Conservation (phyloP, 2,797 vertebrate species). For the Lates japonicus region DNA sequence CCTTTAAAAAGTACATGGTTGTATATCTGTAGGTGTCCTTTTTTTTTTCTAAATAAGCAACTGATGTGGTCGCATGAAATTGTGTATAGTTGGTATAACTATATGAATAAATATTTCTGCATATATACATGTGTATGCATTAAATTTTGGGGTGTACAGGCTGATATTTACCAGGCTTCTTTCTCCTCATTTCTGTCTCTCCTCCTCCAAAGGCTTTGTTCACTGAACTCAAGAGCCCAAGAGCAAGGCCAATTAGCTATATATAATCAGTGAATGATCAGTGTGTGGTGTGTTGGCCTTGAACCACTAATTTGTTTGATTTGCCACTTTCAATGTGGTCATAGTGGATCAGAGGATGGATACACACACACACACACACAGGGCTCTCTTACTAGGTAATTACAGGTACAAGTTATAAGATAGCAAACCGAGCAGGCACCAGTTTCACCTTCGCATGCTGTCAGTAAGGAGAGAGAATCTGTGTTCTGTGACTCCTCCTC, state of each 20-base stretch:
- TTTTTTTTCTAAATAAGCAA: conserved; percentile 31
- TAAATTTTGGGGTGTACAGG: conserved; percentile 13
- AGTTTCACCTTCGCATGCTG: conserved; percentile 30
- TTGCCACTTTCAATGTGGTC: conserved; percentile 54
- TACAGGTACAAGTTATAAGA: conserved; percentile 54
- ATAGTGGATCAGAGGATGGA: conserved; percentile 34
- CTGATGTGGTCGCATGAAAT: conserved; percentile 26
- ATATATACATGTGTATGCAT: conserved; percentile 17
- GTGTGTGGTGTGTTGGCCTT: conserved; percentile 27
- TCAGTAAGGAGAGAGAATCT: conserved; percentile 38
- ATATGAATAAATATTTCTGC: conserved; percentile 9
- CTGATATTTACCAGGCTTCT: conserved; percentile 32
- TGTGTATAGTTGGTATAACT: background rate
- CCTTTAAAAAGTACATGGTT: conserved; percentile 23
- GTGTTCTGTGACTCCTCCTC: conserved; percentile 28
- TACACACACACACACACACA: conserved; percentile 9
- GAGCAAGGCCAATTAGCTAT: conserved; percentile 65
- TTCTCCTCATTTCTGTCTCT: conserved; percentile 48
- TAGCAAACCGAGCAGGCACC: conserved; percentile 16
- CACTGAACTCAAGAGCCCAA: conserved; percentile 58
- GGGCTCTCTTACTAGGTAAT: conserved; percentile 31
- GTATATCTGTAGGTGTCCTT: conserved; percentile 28
- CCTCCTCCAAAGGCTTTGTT: conserved; percentile 42
- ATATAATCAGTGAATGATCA: conserved; percentile 57
- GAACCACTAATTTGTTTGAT: conserved; percentile 67